phyloP scores from a whole-genome alignment of 1,140 invertebrate species.

The Drosophila sproati region DNA sequence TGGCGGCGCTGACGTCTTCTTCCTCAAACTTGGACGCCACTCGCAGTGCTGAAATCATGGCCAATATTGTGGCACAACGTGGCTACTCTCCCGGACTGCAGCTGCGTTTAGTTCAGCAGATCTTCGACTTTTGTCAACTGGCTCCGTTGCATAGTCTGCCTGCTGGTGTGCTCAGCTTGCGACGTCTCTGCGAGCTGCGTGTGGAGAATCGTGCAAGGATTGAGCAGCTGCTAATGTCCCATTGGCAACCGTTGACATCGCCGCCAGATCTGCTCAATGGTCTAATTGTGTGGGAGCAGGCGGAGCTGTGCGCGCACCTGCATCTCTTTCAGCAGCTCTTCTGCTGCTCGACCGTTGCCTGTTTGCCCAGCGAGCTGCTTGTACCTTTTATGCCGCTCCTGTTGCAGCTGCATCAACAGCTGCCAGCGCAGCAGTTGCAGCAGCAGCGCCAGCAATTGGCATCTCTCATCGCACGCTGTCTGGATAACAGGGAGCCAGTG shows the following conservation, averaged over 20 bases:
- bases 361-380: slow-evolving; percentile 66
- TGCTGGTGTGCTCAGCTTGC: slow-evolving; percentile 59
- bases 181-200: slow-evolving; percentile 59
- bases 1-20: slow-evolving; percentile 37
- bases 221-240: slow-evolving; percentile 13
- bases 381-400: slow-evolving; percentile 60
- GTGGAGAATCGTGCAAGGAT: slow-evolving; percentile 40
- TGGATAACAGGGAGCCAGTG: slow-evolving; percentile 58
- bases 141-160: slow-evolving; percentile 40
- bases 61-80: slow-evolving; percentile 63
- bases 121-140: slow-evolving; percentile 53
- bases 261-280: slow-evolving; percentile 68
- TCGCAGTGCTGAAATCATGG: slow-evolving; percentile 55
- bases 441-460: slow-evolving; percentile 22
- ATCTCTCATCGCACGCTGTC: slow-evolving; percentile 52
- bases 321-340: slow-evolving; percentile 62
- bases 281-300: slow-evolving; percentile 68
- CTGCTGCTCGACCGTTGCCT: slow-evolving; percentile 63
- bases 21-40: slow-evolving; percentile 45
- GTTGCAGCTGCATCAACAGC: slow-evolving; percentile 51
- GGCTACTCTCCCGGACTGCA: slow-evolving; percentile 48
- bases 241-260: slow-evolving; percentile 27
- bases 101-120: slow-evolving; percentile 53
- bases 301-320: slow-evolving; percentile 50
- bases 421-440: slow-evolving; percentile 27